Evolutionary conservation across 2,113 vertebrate genomes (phyloP), one percentile per base, ranked within the genome.

Genomic region (Lepisosteus osseus): DNA sequence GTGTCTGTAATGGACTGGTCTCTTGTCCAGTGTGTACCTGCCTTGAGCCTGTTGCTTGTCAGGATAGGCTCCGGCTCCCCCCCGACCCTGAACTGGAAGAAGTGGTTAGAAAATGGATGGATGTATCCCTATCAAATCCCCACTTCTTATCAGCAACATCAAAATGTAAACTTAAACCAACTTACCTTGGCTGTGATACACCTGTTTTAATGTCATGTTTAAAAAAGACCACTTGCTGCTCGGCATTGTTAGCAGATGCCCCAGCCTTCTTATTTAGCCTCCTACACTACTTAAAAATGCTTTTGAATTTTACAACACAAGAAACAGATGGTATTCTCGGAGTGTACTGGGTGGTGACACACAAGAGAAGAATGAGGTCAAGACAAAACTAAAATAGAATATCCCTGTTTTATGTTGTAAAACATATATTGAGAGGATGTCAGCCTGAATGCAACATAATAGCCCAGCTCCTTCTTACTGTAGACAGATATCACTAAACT

Each of bases 131-230:
- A 86, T 55, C 78, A 6, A 72, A 69, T 17, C 70, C 14, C 11
- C 13, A 56, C 63, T 74, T 45, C 54, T 73, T 75, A 77, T 70
- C 80, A 78, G 71, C 29, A 83, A 70, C 65, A 71, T 69, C 70
- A 11, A 40, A 7, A 59, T 70, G 43, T 15, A 40, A 72, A 71
- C 69, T 55, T 29, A 29, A 29, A 2, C 12, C 71, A 78, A 12
- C 69, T 41, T 54, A 42, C 14, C 17, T 62, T 29, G 47, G 45
- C 66, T 68, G 76, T 42, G 64, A 56, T 78, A 74, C 79, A 84
- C 76, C 76, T 83, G 78, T 70, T 76, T 29, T 71, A 56, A 65
- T 43, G 11, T 63, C 61, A 61, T 29, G n/a, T n/a, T 43, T 42
- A 12, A 17, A 42, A 68, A 29, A 62, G 11, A 47, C 7, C 47